Evolutionary conservation across 2,888 invertebrate genomes (phyloP), one percentile per base, ranked within the genome.

Genomic region (Falcaria lacertinaria): DNA sequence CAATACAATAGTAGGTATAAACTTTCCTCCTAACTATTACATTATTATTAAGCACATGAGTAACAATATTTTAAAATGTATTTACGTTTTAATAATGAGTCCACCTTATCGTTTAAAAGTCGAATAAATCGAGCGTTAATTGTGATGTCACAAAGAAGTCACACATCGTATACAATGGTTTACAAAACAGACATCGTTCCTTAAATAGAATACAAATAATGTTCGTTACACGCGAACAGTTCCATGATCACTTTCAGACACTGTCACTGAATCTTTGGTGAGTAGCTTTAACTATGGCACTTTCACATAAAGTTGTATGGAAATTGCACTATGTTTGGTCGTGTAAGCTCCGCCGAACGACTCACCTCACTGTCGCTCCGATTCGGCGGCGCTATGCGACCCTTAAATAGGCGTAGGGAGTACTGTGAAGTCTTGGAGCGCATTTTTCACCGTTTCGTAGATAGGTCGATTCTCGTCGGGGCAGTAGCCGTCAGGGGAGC

Each of bases 371-470:
- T 85, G 88, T 75, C 85, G 77, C 60, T 87, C 86, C 42, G 78
- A 52, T 33, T 88, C 88, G 83, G 84, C 87, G 88, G 85, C 80
- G 88, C 87, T 86, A 50, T 72, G 82, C 69, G 86, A 81, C 68
- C 83, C 89, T 94, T 95, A 96, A 90, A 96, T 96, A 68, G 96
- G 95, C 57, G 96, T 96, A 19, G 96, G 95, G 72, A 97, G 91
- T 53, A 97, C 94, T 62, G 96, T 95, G 78, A 96, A 97, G 88
- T 97, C 97, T 80, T 97, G 97, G 59, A 97, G 92, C 57, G 96
- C 96, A 69, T 96, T 95, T 88, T 96, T 96, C 46, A 97, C 96
- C 33, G 96, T 95, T 74, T 96, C 96, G 83, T 97, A 97, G 50
- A 97, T 92, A 19, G 96, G 95, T 48, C 96, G 92, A 78, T 95